Evolutionary conservation across 2,888 invertebrate species (phyloP), one percentile per base, ranked within the genome.

Genomic region (Eurytoma adleriae): DNA sequence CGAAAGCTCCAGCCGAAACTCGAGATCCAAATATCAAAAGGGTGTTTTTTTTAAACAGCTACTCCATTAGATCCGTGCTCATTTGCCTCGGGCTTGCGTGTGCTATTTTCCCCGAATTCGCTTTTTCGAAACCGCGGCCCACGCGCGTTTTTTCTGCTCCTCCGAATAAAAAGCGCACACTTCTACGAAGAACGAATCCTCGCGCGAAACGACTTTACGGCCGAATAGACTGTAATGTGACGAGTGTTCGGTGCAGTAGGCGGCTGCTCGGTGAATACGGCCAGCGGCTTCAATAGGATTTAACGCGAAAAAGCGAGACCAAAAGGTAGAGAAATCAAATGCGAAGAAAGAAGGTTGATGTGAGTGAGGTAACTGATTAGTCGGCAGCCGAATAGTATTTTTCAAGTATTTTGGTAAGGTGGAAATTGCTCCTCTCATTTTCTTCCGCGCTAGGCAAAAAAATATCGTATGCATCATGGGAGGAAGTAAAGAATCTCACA

Each of bases 171-270:
- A 30, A 30, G 4, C 30, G 30, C 30, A 30, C 30, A 30, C 30
- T 30, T 30, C 30, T 30, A 4, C n/a, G 18, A 24, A 48, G 67
- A 20, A 18, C 40, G 40, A 56, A 57, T 24, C 4, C 3, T 20
- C 24, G 68, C 76, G 83, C 79, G 79, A 82, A 83, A 81, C 81
- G 76, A 80, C 80, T 83, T 78, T 81, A 70, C 68, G 68, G 52
- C 61, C 73, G 77, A 82, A 82, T 77, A 74, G 50, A 61, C 82
- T 82, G 86, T 86, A 88, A 86, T 84, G 86, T 62, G 86, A 83
- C 81, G 79, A 81, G 83, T 85, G 84, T 86, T 86, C 87, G 87
- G 87, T 88, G 84, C 87, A 81, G 82, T 84, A 78, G 82, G 82
- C 79, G n/a, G 13, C 1, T 14, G 48, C 27, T 7, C 7, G 50